A percentile compares a stretch with the other conserved stretches of the same genome.
phyloP scores from a whole-genome alignment of 2,888 invertebrate species.

The Pocota personata region DNA sequence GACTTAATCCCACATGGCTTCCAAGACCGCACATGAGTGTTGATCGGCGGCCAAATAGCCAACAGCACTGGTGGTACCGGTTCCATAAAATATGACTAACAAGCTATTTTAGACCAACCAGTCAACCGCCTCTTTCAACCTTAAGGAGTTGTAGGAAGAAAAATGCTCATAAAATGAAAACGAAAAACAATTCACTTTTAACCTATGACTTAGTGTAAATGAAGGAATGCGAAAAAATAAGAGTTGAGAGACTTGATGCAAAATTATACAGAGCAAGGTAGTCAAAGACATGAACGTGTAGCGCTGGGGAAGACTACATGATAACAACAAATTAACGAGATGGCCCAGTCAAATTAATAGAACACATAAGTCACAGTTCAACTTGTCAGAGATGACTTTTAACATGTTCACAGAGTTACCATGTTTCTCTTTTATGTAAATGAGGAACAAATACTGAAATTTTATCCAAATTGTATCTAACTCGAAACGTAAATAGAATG shows the following conservation, averaged over 20 bases:
- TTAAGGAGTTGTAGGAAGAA: conserved; percentile 1
- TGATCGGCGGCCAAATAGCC: conserved; percentile 29
- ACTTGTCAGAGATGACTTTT: neutral
- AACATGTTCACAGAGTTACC: neutral
- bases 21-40: conserved; percentile 1
- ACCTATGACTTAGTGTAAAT: conserved; percentile 38
- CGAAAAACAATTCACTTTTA: conserved; percentile 58
- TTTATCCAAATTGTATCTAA: too few species aligned
- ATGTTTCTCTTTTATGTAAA: too few species aligned
- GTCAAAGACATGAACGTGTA: neutral
- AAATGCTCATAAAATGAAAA: conserved; percentile 30
- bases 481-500: too few species aligned
- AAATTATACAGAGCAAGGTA: conserved; percentile 17
- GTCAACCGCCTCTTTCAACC: conserved; percentile 7
- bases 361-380: neutral
- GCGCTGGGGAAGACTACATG: neutral
- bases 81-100: conserved; percentile 55
- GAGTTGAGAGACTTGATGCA: neutral
- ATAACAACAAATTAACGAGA: neutral
- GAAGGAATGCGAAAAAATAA: neutral
- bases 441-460: too few species aligned
- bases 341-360: neutral
- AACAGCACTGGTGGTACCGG: conserved; percentile 43
- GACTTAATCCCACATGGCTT: conserved; percentile 43
- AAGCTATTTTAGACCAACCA: conserved; percentile 33